Evolutionary conservation across 2,113 vertebrate species (phyloP), one percentile per base, ranked within the genome.

Genomic region (Coracopsis vasa): DNA sequence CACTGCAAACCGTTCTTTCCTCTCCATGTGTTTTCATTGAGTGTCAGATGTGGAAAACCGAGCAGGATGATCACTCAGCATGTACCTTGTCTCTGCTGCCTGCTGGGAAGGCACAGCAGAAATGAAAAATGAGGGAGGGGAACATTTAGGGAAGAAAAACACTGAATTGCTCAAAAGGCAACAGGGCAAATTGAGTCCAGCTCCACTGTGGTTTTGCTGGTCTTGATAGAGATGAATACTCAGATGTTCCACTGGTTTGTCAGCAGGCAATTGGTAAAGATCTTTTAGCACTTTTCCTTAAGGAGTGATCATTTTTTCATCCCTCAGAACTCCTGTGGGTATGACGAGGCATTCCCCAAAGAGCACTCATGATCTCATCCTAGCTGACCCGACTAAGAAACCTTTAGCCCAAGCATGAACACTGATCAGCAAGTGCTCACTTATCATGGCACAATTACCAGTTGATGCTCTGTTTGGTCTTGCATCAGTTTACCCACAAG

Each of bases 161-260:
- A 81, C 80, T 29, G 61, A 75, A 56, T 7, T 47, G 47, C 88
- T 80, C 64, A 44, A 70, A 93, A 96, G 80, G 85, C 92, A 86
- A 23, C 4, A 3, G 86, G 83, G 51, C 86, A 84, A 62, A 90
- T 6, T 9, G 12, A 91, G 44, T 33, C 91, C 78, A 92, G 10
- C 41, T 56, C 83, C 2, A 0, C 10, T 73, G 91, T 77, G 94
- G 91, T 75, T 96, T 90, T 81, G 16, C 53, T 81, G 83, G 19
- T 86, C 77, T 67, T 58, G 83, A 73, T 14, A 70, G 77, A 81
- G 83, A 72, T 7, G 1, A 80, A 54, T 35, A 80, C 77, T 94
- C 95, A 95, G 62, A 86, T 62, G 86, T 93, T 96, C 96, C 91
- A 89, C 91, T 92, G 83, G 11, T 80, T 87, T 89, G 83, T 94